phyloP scores from a whole-genome alignment of 2,888 invertebrate species.

The Tolmerus cingulatus region DNA sequence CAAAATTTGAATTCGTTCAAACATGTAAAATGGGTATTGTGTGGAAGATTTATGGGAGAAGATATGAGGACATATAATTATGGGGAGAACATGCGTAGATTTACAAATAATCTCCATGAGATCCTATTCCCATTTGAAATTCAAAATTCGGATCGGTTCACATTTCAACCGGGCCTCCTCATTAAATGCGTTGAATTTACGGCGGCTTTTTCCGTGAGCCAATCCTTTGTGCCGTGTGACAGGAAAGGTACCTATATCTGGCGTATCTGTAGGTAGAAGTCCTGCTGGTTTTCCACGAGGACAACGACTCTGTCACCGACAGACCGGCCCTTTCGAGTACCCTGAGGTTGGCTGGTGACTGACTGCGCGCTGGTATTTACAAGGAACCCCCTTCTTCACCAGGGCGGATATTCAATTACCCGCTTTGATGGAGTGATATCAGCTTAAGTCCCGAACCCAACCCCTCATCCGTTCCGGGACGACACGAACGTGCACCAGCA shows the following conservation, averaged over 20 bases:
- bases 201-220: not conserved
- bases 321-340: not conserved
- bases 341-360: not conserved
- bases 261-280: not conserved
- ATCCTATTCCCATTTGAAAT: not conserved
- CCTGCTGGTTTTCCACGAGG: not conserved
- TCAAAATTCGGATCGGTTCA: not conserved
- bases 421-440: conserved; percentile 29
- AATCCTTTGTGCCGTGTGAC: not conserved
- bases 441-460: not conserved
- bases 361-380: not conserved
- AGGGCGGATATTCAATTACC: conserved; percentile 31
- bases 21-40: too few species aligned
- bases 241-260: not conserved
- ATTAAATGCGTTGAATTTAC: conserved; percentile 13
- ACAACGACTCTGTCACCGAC: not conserved
- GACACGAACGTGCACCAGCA: conserved; percentile 12
- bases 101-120: not conserved
- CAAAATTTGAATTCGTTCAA: too few species aligned
- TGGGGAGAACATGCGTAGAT: too few species aligned
- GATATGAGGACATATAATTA: not conserved
- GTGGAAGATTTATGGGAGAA: not conserved
- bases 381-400: conserved; percentile 13
- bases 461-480: not conserved
- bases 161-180: not conserved